phyloP scores from a whole-genome alignment of 2,797 vertebrate species.

The Rhabdophis nuchalis region DNA sequence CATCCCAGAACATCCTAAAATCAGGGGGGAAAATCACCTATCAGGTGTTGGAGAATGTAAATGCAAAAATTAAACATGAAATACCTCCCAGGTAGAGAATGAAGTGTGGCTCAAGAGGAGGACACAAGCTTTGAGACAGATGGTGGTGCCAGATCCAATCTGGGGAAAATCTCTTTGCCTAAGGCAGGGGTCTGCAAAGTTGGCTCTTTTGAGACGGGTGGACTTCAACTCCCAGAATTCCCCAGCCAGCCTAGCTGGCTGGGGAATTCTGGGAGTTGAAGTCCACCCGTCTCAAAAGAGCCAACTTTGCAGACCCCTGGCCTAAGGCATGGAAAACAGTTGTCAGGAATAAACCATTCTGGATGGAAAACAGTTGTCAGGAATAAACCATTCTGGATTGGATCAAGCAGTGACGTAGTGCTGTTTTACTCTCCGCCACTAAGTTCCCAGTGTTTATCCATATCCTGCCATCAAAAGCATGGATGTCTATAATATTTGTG shows the following conservation, averaged over 20 bases:
- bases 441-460: neutral
- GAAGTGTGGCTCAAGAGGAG: neutral
- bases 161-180: neutral
- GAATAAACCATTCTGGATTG: neutral
- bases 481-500: neutral
- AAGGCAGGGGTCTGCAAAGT: no score
- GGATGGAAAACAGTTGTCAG: neutral
- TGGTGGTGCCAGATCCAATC: neutral
- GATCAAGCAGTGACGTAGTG: neutral
- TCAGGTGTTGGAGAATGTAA: neutral
- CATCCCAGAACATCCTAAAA: neutral
- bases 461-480: neutral
- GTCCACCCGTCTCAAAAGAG: no score
- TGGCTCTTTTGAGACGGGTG: no score
- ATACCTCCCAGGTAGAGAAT: neutral
- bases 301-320: no score
- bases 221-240: no score
- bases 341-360: no score
- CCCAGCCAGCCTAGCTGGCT: no score
- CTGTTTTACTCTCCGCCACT: neutral
- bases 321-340: neutral
- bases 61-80: neutral
- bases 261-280: no score
- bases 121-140: neutral
- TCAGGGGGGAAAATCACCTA: neutral